A percentile compares a stretch with the other conserved stretches of the same genome.
phyloP scores from a whole-genome alignment of 2,797 vertebrate genomes.

The Bradypodion pumilum region DNA sequence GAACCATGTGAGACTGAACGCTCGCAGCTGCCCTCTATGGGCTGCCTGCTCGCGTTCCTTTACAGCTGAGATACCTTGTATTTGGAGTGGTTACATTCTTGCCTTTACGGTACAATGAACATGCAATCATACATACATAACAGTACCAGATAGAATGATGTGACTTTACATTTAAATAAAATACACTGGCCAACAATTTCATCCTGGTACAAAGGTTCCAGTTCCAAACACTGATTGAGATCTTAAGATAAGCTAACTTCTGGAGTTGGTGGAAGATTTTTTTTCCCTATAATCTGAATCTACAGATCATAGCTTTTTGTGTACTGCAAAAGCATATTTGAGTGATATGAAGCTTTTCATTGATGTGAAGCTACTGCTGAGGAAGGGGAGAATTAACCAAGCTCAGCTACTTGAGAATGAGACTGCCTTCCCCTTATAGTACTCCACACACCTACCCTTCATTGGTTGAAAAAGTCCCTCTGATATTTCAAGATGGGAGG shows the following conservation, averaged over 20 bases:
- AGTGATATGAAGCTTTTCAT: neutral
- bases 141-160: neutral
- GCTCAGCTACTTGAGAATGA: neutral
- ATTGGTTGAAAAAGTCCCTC: neutral
- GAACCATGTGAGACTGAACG: too few species aligned
- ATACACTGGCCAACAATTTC: neutral
- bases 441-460: neutral
- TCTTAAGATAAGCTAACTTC: too few species aligned
- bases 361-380: neutral
- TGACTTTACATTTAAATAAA: neutral
- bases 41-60: too few species aligned
- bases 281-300: too few species aligned
- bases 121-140: too few species aligned
- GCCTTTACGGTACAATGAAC: too few species aligned
- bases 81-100: too few species aligned
- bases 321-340: neutral
- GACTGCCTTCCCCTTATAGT: neutral
- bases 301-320: too few species aligned
- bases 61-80: too few species aligned
- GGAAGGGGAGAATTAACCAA: neutral
- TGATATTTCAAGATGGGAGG: neutral
- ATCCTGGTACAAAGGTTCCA: neutral
- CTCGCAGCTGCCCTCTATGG: too few species aligned
- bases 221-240: too few species aligned
- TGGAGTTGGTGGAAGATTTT: too few species aligned